Base-by-base conservation (phyloP, 1,140 invertebrate genomes). In the Eufriesea mexicana region DNA sequence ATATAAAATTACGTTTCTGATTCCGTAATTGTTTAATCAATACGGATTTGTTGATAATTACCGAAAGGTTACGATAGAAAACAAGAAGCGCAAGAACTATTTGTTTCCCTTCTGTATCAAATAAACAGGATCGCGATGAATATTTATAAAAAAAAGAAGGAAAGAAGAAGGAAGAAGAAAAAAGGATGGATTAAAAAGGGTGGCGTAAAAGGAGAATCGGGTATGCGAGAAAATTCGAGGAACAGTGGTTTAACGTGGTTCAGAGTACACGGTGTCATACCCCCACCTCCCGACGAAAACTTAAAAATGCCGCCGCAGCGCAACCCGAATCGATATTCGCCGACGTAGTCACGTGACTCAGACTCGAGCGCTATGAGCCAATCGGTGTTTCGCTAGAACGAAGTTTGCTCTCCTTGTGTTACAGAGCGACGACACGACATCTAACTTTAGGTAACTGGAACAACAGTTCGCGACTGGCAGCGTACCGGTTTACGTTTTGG, bases 291-390 rank as follows among this genome's bases (percentile, higher is more conserved):
- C 64, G 80, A 87, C 90, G 92, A 93, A 94, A 96, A 96, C 95
- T 96, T 96, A 96, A 96, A 96, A 96, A 96, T 96, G 96, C 96
- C 96, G 96, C 96, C 96, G 96, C 96, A 95, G 94, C 94, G 95
- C 95, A 89, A 95, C 95, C 95, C 95, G 96, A 96, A 96, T 96
- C 96, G 95, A 96, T 96, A 96, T 95, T 95, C 94, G 93, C 94
- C 95, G 91, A 87, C 86, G 77, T 61, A 93, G 93, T 96, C 96
- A 96, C 96, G 96, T 96, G 96, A 94, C 90, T 89, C 85, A 92
- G 89, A 88, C 88, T 84, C 92, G 92, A 93, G 92, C 93, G 94
- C 94, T 94, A 92, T 86, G 86, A 83, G 88, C 93, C 91, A 94
- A 93, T 91, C 67, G 55, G 77, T 64, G 72, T 25, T n/a, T 79